Evolutionary conservation across 2,113 vertebrate species (phyloP).

Genomic region (Macrotus californicus): DNA sequence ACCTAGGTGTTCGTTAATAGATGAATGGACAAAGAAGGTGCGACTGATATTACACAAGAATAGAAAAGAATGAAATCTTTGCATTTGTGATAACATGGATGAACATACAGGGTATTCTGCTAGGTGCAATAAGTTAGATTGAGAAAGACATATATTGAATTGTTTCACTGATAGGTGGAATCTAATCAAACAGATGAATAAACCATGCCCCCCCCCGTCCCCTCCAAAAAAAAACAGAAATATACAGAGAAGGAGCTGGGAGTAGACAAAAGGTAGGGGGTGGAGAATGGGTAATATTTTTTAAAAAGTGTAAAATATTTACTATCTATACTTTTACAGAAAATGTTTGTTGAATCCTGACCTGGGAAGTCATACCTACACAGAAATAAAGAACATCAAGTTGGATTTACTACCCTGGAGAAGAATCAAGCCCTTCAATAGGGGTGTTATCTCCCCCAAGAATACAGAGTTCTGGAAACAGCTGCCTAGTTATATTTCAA

Average conservation of each 20-base stretch:
- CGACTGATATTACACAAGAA: neutral
- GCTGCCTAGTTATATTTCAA: neutral
- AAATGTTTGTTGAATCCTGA: neutral
- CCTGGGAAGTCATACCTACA: neutral
- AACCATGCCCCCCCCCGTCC: no score
- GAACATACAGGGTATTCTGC: neutral
- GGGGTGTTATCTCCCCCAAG: accelerated
- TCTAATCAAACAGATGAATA: neutral
- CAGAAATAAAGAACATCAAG: neutral
- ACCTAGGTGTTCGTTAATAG: neutral
- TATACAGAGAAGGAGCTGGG: neutral
- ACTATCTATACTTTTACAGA: neutral
- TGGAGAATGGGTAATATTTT: neutral
- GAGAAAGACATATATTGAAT: neutral
- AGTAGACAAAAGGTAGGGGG: neutral
- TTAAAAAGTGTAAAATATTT: neutral
- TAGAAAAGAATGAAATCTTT: neutral
- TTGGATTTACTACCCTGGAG: no score
- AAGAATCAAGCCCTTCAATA: neutral
- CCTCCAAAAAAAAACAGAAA: neutral
- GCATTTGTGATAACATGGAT: neutral
- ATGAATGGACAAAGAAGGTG: neutral
- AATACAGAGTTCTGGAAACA: neutral
- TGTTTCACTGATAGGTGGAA: neutral
- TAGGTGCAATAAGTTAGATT: neutral